Percentiles rank a stretch among this genome's conserved stretches.
Evolutionary conservation across 2,797 vertebrate species (phyloP).

Genomic region (Oophaga sylvatica): DNA sequence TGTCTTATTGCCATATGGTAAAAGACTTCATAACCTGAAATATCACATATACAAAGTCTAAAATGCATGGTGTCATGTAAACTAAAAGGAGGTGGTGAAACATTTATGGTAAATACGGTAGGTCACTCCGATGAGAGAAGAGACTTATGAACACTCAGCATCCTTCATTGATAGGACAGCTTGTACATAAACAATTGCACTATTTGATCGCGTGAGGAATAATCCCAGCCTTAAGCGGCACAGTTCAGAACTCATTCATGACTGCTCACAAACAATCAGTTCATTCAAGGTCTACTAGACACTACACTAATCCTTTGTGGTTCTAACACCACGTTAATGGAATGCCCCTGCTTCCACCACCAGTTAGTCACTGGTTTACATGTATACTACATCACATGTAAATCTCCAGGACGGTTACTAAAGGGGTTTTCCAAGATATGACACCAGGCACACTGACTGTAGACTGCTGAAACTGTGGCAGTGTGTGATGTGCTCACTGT

Average conservation of each 20-base stretch:
- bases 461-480: too few species aligned
- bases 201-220: constrained; percentile 76
- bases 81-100: background rate
- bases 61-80: constrained; percentile 4
- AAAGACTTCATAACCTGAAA: background rate
- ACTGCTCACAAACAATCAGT: constrained; percentile 73
- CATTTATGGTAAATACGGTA: background rate
- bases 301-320: constrained; percentile 14
- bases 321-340: background rate
- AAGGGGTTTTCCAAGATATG: too few species aligned
- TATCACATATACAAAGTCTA: background rate
- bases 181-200: constrained; percentile 77
- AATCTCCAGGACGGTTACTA: too few species aligned
- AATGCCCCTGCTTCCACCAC: background rate
- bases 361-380: background rate
- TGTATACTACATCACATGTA: too few species aligned
- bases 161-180: constrained; percentile 58
- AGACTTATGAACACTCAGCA: constrained; percentile 61
- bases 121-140: constrained; percentile 52
- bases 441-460: too few species aligned
- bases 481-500: too few species aligned
- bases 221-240: constrained; percentile 70
- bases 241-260: constrained; percentile 74
- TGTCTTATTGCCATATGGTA: too few species aligned
- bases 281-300: constrained; percentile 69